phyloP scores from a whole-genome alignment of 2,113 vertebrate genomes.

The Coregonus clupeaformis region DNA sequence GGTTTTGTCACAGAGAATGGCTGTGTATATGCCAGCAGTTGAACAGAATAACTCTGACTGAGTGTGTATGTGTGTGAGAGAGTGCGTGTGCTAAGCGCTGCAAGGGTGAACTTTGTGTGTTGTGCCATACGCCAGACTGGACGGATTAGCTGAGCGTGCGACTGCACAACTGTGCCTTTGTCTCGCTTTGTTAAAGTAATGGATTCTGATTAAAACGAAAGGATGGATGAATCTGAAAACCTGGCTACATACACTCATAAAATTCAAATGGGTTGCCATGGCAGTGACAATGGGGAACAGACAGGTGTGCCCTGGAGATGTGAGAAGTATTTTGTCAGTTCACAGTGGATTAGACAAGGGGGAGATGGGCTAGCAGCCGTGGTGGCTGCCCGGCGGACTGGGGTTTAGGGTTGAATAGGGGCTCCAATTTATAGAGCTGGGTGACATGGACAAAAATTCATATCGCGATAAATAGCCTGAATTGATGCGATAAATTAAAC shows the following conservation, averaged over 20 bases:
- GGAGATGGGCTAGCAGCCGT: constrained; percentile 5
- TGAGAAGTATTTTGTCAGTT: constrained; percentile 4
- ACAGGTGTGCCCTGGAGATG: constrained; percentile 60
- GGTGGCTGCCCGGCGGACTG: background rate
- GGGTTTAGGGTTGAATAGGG: constrained; percentile 17
- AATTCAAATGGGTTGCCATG: constrained; percentile 66
- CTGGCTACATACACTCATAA: constrained; percentile 45
- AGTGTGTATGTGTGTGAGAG: constrained; percentile 14
- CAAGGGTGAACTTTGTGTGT: constrained; percentile 4
- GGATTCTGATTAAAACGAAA: constrained; percentile 62
- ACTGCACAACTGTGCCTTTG: constrained; percentile 52
- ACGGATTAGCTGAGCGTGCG: constrained; percentile 49
- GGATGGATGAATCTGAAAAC: constrained; percentile 53
- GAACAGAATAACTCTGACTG: constrained; percentile 8
- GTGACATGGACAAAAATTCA: no score
- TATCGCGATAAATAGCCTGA: no score
- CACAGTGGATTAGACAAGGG: constrained; percentile 26
- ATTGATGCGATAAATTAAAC: no score
- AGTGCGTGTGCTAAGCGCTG: background rate
- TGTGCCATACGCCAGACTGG: constrained; percentile 17
- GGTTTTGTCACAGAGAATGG: constrained; percentile 14
- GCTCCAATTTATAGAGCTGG: background rate
- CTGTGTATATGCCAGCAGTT: constrained; percentile 30
- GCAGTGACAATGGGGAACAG: constrained; percentile 61
- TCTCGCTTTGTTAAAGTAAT: constrained; percentile 63